Conservation (phyloP, 2,797 vertebrate species). For the Sebastes reedi region DNA sequence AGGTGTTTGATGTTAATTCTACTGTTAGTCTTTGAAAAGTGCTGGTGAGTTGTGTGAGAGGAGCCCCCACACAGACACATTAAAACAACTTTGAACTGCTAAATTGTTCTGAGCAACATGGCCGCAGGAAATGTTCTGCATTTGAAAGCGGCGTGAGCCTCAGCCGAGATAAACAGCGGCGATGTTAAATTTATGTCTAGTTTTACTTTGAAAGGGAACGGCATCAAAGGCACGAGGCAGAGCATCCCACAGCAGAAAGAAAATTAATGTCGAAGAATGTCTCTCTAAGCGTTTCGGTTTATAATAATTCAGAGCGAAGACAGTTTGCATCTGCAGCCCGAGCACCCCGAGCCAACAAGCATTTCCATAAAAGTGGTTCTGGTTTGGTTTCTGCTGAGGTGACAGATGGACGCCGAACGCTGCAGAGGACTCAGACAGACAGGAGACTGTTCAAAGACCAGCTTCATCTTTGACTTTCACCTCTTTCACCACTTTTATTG, state of each 20-base stretch:
- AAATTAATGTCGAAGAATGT: constrained; percentile 57
- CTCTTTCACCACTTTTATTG: too few species aligned
- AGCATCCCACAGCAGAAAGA: constrained; percentile 44
- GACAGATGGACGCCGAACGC: constrained; percentile 8
- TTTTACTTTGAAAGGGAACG: constrained; percentile 66
- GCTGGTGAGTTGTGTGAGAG: constrained; percentile 31
- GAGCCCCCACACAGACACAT: constrained; percentile 47
- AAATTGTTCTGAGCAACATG: constrained; percentile 62
- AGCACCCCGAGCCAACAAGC: not conserved
- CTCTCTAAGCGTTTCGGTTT: constrained; percentile 49
- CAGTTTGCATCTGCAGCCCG: constrained; percentile 22
- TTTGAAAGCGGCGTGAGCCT: constrained; percentile 43
- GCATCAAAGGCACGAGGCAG: constrained; percentile 65
- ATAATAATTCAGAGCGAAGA: constrained; percentile 16
- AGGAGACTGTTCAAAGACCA: not conserved
- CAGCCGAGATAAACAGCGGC: constrained; percentile 49
- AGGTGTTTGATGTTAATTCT: constrained; percentile 42
- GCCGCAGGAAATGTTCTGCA: constrained; percentile 50
- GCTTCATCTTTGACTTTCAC: not conserved
- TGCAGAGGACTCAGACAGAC: not conserved
- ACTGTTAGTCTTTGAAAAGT: constrained; percentile 60
- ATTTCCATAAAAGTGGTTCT: constrained; percentile 1
- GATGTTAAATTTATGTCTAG: constrained; percentile 58
- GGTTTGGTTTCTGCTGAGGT: not conserved
- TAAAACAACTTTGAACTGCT: constrained; percentile 67